Evolutionary conservation across 2,888 invertebrate genomes (phyloP).

Genomic region (Scaeva pyrastri): DNA sequence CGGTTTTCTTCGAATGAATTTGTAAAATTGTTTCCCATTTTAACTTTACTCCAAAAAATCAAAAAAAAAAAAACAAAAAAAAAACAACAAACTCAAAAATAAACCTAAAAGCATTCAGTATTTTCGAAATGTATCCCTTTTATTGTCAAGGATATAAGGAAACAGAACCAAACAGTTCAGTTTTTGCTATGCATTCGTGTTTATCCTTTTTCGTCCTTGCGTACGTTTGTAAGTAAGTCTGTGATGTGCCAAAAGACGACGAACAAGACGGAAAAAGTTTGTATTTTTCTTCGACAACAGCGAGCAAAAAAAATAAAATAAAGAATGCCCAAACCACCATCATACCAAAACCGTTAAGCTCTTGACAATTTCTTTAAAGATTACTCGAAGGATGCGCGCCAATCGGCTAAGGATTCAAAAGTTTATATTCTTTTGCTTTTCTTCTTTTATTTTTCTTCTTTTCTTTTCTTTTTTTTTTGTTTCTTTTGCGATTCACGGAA

Average conservation of each 20-base stretch:
- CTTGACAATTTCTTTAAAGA: conserved; percentile 76
- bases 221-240: neutral
- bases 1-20: conserved; percentile 76
- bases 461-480: conserved; percentile 22
- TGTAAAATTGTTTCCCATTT: conserved; percentile 77
- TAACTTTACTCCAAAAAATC: conserved; percentile 45
- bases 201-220: conserved; percentile 56
- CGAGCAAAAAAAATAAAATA: conserved; percentile 6
- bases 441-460: conserved; percentile 20
- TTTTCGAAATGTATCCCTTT: conserved; percentile 65
- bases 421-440: conserved; percentile 49
- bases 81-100: conserved; percentile 29
- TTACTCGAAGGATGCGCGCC: conserved; percentile 74
- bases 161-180: conserved; percentile 69
- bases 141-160: conserved; percentile 68
- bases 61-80: conserved; percentile 22
- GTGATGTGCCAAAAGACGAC: neutral
- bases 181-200: conserved; percentile 37
- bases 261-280: conserved; percentile 54
- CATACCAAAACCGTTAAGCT: conserved; percentile 66
- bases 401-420: conserved; percentile 74
- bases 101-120: conserved; percentile 27
- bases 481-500: conserved; percentile 48
- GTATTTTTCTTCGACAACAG: conserved; percentile 62
- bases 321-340: conserved; percentile 39